These are phyloP conservation scores for Spicauda simplicius DNA, from an alignment of 2,888 invertebrate species.

Conservation along the genomic window DNA sequence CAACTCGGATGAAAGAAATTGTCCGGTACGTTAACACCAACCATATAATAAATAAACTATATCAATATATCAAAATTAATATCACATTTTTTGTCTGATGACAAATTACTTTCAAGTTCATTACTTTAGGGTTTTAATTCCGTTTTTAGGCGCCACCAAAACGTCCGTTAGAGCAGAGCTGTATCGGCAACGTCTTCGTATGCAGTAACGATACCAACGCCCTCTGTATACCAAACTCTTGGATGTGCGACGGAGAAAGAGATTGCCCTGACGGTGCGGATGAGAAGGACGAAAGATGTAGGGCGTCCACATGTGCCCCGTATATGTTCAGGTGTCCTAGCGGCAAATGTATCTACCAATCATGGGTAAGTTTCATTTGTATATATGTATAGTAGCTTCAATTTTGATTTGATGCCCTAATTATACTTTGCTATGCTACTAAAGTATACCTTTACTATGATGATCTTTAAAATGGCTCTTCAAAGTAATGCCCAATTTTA, in stretches of 20 bases:
- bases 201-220: constrained; percentile 69
- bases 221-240: constrained; percentile 89
- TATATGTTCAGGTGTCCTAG: constrained; percentile 89
- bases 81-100: too few relatives aligned
- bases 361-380: constrained; percentile 75
- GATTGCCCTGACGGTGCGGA: constrained; percentile 92
- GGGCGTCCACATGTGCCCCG: constrained; percentile 87
- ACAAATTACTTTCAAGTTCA: too few relatives aligned
- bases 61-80: too few relatives aligned
- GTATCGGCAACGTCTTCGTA: constrained; percentile 62
- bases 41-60: too few relatives aligned
- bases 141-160: constrained; percentile 37
- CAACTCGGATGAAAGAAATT: constrained; percentile 88
- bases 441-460: not conserved
- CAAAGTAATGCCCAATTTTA: too few relatives aligned
- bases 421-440: not conserved
- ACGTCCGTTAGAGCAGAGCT: constrained; percentile 58
- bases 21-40: constrained; percentile 62
- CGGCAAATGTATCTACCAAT: constrained; percentile 82
- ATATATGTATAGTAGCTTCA: too few relatives aligned
- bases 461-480: too few relatives aligned
- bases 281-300: constrained; percentile 87
- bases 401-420: too few relatives aligned
- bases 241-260: constrained; percentile 92
- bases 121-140: too few relatives aligned